Evolutionary conservation across 2,888 invertebrate genomes (phyloP).

Genomic region (Protonemura montana): DNA sequence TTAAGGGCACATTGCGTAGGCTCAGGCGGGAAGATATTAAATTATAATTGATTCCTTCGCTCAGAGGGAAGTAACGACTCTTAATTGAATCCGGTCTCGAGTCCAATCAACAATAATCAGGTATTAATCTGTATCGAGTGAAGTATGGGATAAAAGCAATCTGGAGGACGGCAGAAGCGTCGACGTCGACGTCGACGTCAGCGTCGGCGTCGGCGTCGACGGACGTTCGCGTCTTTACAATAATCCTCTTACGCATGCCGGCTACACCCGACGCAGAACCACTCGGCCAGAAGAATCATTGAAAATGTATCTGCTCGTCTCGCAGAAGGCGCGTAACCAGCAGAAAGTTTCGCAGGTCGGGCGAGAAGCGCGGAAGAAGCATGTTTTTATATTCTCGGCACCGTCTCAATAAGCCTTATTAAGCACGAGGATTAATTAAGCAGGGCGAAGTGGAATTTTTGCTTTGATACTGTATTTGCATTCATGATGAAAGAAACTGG

Average conservation of each 20-base stretch:
- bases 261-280: neutral
- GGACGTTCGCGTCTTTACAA: neutral
- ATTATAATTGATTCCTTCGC: constrained; percentile 12
- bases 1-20: neutral
- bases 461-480: neutral
- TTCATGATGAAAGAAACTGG: neutral
- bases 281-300: neutral
- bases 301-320: neutral
- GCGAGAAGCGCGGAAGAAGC: neutral
- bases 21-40: neutral
- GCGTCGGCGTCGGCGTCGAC: neutral
- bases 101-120: constrained; percentile 5
- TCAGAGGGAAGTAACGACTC: neutral
- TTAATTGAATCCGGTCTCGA: neutral
- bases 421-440: neutral
- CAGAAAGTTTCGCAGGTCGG: neutral
- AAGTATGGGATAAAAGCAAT: neutral
- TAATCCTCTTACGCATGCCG: neutral
- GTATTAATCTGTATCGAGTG: neutral
- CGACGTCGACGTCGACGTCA: neutral
- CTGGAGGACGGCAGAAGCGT: neutral
- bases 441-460: neutral
- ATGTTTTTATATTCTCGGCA: neutral
- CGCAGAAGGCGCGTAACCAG: neutral
- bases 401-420: neutral